Base-by-base conservation (phyloP, 2,113 vertebrate genomes). In the Eira barbara region DNA sequence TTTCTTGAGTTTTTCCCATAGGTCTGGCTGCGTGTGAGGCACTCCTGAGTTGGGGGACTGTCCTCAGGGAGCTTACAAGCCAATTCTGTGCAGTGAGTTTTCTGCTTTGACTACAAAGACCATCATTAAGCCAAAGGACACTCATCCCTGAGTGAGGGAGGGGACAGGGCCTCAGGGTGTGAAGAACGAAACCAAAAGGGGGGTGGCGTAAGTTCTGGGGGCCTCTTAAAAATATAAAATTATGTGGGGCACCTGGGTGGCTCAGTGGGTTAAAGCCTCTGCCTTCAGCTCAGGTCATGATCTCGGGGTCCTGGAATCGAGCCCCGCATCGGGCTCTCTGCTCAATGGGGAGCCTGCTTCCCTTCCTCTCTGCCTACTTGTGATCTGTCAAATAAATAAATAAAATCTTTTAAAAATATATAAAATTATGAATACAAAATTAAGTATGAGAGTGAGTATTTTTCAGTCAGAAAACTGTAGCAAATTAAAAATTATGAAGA, bases 401-500 rank as follows among this genome's bases (percentile, higher is more conserved):
- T 52, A 52, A 52, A 52, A 52, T 52, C 15, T 52, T 52, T 52
- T 17, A 52, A 52, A 52, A 52, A 52, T 52, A 95, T 36, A 85
- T 4, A 57, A 90, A 97, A 84, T 87, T 82, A 80, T 57, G 76
- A 97, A 71, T 34, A 49, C 65, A 65, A 67, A 87, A 82, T 85
- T 52, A 42, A 42, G 39, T 42, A 91, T 69, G 57, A 59, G 94
- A 76, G 20, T 63, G 78, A 91, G 6, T 95, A 85, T 95, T 86
- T 87, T 67, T 89, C 39, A 91, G 84, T 86, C 71, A 49, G 86
- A 82, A 94, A 97, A 93, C 13, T 67, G 52, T 42, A 94, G 86
- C 82, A 83, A 69, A 65, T 95, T 95, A 94, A 80, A 95, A 94
- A 91, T 79, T 42, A 65, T 25, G 76, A 91, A 93, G 95, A 93